phyloP scores from a whole-genome alignment of 2,113 vertebrate genomes.

The Octodon degus region DNA sequence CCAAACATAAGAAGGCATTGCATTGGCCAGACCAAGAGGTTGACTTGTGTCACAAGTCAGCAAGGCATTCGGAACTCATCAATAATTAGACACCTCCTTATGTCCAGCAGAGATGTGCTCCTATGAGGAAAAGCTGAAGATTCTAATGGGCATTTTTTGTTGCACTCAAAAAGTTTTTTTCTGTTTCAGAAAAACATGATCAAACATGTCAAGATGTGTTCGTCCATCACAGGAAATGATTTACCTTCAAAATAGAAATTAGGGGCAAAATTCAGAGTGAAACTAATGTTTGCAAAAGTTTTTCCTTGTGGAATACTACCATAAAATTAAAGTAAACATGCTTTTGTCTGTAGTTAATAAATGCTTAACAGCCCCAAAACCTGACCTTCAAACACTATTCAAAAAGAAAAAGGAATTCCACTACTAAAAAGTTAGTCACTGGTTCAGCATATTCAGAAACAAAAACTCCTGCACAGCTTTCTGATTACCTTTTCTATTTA shows the following conservation, averaged over 20 bases:
- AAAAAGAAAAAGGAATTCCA: neutral
- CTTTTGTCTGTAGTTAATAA: neutral
- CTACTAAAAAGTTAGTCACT: neutral
- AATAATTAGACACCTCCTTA: neutral
- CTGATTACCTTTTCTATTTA: slow-evolving; percentile 1
- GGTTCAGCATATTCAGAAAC: neutral
- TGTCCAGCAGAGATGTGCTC: neutral
- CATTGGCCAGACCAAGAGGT: neutral
- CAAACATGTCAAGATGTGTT: neutral
- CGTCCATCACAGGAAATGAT: neutral
- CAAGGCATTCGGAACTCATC: neutral
- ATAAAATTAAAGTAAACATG: slow-evolving; percentile 22
- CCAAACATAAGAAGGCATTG: neutral
- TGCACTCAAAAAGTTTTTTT: neutral
- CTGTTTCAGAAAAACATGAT: neutral
- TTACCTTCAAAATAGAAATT: neutral
- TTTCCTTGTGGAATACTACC: neutral
- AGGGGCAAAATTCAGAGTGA: slow-evolving; percentile 14
- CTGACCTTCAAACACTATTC: neutral
- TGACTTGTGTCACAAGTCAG: neutral
- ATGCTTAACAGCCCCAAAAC: neutral
- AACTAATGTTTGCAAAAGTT: slow-evolving; percentile 11
- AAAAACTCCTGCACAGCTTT: neutral
- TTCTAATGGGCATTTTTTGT: neutral
- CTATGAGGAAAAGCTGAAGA: neutral